phyloP scores from a whole-genome alignment of 2,797 vertebrate species.

The Phyllotis vaccarum region DNA sequence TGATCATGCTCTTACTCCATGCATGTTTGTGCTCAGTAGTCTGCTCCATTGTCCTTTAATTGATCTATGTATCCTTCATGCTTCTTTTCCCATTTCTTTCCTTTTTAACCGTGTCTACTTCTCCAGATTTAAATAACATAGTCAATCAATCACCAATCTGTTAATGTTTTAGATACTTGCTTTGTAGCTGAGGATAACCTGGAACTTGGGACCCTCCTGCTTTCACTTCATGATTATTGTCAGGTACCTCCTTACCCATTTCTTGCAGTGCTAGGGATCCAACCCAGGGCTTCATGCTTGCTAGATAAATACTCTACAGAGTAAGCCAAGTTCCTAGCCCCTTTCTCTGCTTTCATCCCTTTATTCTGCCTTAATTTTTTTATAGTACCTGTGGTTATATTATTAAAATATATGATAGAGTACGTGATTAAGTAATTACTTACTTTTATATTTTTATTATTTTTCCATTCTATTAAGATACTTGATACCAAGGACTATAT shows the following conservation, averaged over 20 bases:
- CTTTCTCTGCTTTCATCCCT: not conserved
- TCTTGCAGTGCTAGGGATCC: not conserved
- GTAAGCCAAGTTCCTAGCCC: not conserved
- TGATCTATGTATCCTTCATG: not conserved
- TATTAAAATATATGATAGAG: not conserved
- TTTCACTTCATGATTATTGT: not conserved
- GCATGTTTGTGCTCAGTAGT: conserved; percentile 6
- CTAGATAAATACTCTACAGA: not conserved
- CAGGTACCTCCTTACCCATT: not conserved
- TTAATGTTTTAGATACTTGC: not conserved
- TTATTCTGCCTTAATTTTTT: conserved; percentile 5
- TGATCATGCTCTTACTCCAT: not conserved
- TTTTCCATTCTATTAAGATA: not conserved
- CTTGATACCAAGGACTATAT: conserved; percentile 23
- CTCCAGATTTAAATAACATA: not conserved
- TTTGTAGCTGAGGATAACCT: not conserved
- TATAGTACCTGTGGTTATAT: conserved; percentile 7
- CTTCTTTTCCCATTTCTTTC: not conserved
- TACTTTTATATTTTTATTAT: conserved; percentile 56
- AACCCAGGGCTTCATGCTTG: not conserved
- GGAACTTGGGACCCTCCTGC: not conserved
- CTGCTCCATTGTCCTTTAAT: not conserved
- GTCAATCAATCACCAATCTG: not conserved
- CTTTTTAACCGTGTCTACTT: not conserved
- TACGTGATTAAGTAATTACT: not conserved